These are phyloP conservation scores for Dolichoris vasculosae DNA, from an alignment of 1,140 invertebrate genomes.

Conservation along the genomic window DNA sequence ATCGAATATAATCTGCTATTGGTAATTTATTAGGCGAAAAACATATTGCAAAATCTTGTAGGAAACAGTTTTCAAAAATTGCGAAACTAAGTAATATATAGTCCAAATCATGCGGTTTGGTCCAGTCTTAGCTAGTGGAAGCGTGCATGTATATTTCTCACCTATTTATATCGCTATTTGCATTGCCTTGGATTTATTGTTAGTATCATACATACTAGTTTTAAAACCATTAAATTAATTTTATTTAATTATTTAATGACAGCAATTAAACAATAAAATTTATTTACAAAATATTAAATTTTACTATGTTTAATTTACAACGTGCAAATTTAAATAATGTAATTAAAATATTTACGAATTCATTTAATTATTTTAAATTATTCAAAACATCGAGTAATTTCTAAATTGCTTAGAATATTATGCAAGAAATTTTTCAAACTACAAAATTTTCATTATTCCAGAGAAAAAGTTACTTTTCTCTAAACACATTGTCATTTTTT, in stretches of 20 bases:
- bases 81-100: conserved; percentile 21
- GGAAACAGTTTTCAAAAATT: not conserved
- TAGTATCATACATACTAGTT: conserved; percentile 17
- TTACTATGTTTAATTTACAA: too few species aligned
- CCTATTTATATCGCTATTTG: conserved; percentile 40
- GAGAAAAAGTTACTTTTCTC: too few species aligned
- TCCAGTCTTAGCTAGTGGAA: conserved; percentile 28
- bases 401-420: too few species aligned
- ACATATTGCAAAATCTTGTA: not conserved
- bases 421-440: too few species aligned
- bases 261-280: not conserved
- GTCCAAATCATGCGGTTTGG: not conserved
- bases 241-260: not conserved
- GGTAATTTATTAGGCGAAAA: not conserved
- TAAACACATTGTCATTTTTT: too few species aligned
- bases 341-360: too few species aligned
- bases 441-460: too few species aligned
- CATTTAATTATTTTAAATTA: too few species aligned
- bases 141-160: not conserved
- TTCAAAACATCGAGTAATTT: too few species aligned
- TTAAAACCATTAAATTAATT: conserved; percentile 22
- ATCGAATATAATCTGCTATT: not conserved
- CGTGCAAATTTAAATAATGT: too few species aligned
- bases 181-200: conserved; percentile 26
- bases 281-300: not conserved